Evolutionary conservation across 1,140 invertebrate genomes (phyloP), one percentile per base, ranked within the genome.

Genomic region (Thalassaphorura encarpata): DNA sequence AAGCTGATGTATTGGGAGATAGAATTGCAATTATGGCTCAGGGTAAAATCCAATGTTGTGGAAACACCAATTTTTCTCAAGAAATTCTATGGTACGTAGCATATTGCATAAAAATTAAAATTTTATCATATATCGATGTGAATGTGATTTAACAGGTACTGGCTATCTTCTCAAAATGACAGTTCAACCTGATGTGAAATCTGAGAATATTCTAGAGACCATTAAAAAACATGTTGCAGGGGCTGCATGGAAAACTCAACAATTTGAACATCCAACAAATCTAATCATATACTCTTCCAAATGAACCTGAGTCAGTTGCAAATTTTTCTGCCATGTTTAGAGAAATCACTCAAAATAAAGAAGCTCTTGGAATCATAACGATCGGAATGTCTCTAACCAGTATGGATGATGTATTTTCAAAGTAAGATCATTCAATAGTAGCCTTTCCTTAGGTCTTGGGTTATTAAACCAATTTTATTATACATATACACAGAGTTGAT

Each of bases 1-100:
- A 98, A 97, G 94, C 94, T 13, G 94, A 98, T 73, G 78, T 87
- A 21, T 75, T 97, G 1, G 93, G 91, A 1, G 91, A 97, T 70
- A 78, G 89, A 59, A 89, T 96, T 58, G 88, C 89, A 3, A 94
- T 96, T 52, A 84, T 97, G 57, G 49, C 31, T n/a, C 18, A 83
- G 46, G 92, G 91, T 2, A 73, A 77, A 50, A 70, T 95, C 2
- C 79, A 83, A 65, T 91, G 89, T 67, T 82, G 80, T 72, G 91
- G 89, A 26, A 83, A 86, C 1, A 80, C n/a, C 89, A 24, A 79
- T 93, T 60, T 90, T 87, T 65, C 73, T 95, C 36, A 95, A 95
- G 69, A 87, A 85, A 61, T 79, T 83, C 61, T 86, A 87, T 66
- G 89, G 56, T 56, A 56, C 5, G 19, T 26, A 36, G 21, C 8